Conservation (phyloP, 2,888 invertebrate genomes). For the Theretra japonica region DNA sequence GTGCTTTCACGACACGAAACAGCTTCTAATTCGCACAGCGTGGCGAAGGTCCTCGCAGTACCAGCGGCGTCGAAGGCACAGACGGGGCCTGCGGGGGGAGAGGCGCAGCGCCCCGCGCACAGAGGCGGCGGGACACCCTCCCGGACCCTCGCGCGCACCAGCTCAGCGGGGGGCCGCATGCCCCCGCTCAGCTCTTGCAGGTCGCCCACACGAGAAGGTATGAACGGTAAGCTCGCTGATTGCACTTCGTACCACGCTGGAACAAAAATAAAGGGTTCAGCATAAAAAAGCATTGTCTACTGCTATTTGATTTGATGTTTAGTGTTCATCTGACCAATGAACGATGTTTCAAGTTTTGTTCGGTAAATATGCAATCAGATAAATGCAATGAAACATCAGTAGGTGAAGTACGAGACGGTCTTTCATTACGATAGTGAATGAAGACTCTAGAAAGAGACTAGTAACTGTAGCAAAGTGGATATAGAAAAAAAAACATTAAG, state of each 20-base stretch:
- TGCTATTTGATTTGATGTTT: too few species aligned
- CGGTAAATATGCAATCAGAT: too few species aligned
- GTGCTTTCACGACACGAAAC: constrained; percentile 85
- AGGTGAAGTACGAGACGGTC: too few species aligned
- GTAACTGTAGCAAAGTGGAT: too few species aligned
- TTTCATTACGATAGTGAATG: too few species aligned
- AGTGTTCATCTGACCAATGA: too few species aligned
- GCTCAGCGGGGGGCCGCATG: constrained; percentile 55
- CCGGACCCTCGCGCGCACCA: constrained; percentile 61
- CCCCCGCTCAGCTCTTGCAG: constrained; percentile 55
- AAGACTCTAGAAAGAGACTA: too few species aligned
- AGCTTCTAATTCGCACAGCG: constrained; percentile 83
- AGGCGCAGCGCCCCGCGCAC: constrained; percentile 70
- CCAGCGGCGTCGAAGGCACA: constrained; percentile 85
- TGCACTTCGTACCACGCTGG: constrained; percentile 68
- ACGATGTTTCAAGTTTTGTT: too few species aligned
- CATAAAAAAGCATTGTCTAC: constrained; percentile 31
- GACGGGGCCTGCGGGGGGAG: constrained; percentile 81
- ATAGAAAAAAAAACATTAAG: too few species aligned
- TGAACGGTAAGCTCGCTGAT: constrained; percentile 66
- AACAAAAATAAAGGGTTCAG: constrained; percentile 38
- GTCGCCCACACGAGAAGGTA: constrained; percentile 61
- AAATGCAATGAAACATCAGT: too few species aligned
- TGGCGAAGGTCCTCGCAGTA: constrained; percentile 82
- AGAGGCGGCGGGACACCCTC: constrained; percentile 77